These are phyloP conservation scores for Drosophila putrida DNA, from an alignment of 2,888 invertebrate genomes.

Conservation along the genomic window DNA sequence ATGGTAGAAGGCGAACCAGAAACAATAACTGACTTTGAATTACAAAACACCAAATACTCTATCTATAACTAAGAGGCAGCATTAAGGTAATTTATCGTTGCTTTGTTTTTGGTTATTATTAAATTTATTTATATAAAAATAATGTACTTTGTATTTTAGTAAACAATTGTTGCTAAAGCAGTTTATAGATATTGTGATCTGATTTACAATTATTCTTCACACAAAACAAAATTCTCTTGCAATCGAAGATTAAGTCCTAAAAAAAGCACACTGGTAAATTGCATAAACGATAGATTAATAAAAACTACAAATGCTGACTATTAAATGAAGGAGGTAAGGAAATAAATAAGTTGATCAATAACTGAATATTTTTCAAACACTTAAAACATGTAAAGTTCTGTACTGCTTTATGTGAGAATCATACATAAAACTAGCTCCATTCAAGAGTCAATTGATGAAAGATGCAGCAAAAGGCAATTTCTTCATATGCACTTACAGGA, in stretches of 20 bases:
- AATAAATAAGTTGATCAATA: conserved; percentile 1
- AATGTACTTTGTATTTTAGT: too few species aligned
- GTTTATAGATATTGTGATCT: too few species aligned
- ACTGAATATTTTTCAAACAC: conserved; percentile 14
- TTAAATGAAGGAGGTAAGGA: neutral
- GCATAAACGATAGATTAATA: neutral
- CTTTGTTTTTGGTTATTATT: too few species aligned
- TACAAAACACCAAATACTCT: too few species aligned
- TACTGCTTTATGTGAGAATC: neutral
- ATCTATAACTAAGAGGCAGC: too few species aligned
- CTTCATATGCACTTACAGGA: conserved; percentile 1
- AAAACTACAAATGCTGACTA: too few species aligned
- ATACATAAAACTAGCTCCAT: neutral
- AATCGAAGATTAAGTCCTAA: neutral
- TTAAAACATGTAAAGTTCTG: neutral
- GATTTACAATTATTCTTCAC: too few species aligned
- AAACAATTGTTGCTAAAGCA: too few species aligned
- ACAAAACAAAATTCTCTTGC: too few species aligned
- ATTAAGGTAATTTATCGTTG: too few species aligned
- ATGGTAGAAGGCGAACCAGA: neutral
- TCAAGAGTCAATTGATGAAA: conserved; percentile 3
- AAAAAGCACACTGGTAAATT: neutral
- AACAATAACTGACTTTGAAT: too few species aligned
- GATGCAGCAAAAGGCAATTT: conserved; percentile 12
- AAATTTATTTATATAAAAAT: too few species aligned